Evolutionary conservation across 35 echinoderm and acorn worm species (phyloP), one percentile per base, ranked within the genome.

Genomic region (Ptychodera flava): DNA sequence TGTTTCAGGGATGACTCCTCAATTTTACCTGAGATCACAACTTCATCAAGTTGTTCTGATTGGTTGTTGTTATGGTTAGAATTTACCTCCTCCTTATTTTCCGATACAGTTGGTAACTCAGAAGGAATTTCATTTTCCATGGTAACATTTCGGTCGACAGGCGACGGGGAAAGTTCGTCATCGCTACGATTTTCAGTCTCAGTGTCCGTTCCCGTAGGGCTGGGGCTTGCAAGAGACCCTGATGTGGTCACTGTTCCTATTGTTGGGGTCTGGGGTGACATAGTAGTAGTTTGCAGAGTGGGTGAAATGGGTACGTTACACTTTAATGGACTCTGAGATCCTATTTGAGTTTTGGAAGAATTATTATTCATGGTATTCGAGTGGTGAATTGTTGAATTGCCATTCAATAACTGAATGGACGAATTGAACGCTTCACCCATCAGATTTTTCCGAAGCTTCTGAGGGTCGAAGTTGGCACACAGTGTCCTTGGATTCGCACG

Each of bases 271-370:
- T 64, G 45, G 6, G 45, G 45, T 64, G 45, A 64, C 45, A 64
- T 64, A 12, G 45, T 64, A 6, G 45, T 64, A 6, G 45, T 64
- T 64, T 6, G 6, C 45, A 64, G 45, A 64, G 45, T 12, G 22
- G 45, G 45, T 64, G 45, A 64, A 12, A 64, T 12, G 45, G 45
- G 22, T 22, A 64, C 45, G 45, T 64, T 64, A 64, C 45, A 64
- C 45, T 64, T 64, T 22, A 64, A 64, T 64, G 45, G 22, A 64
- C 45, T 22, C 22, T 6, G 45, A 64, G 45, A 12, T 64, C 45
- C 45, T 64, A 64, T 64, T 64, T 64, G 45, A 64, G 45, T 64
- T 64, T 64, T 64, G 45, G 45, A 64, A 64, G 45, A 64, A 64
- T 64, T 64, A 64, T 64, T 64, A 64, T 64, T 64, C 45, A 64